Percentiles rank a stretch among this genome's conserved stretches.
Conservation (phyloP, 2,113 vertebrate species). For the Laticauda laticaudata region DNA sequence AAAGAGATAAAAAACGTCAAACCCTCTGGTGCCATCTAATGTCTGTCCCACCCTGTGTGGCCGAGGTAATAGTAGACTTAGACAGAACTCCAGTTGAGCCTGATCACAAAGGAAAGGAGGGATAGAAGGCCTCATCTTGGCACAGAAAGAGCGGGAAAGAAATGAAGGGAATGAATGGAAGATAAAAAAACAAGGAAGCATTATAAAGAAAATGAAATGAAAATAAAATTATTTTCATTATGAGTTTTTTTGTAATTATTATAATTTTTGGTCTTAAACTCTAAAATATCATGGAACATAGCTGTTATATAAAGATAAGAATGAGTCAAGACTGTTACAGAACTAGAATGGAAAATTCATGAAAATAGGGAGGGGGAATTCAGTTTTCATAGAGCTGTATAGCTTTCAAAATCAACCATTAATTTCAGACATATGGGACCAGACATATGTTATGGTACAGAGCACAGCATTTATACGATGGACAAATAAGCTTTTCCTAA, state of each 20-base stretch:
- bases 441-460: background rate
- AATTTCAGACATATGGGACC: background rate
- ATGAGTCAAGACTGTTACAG: background rate
- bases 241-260: background rate
- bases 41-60: background rate
- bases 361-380: background rate
- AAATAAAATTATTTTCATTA: slow-evolving; percentile 10
- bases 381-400: background rate
- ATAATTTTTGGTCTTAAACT: background rate
- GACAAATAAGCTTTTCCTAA: background rate
- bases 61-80: background rate
- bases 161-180: background rate
- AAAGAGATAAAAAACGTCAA: background rate
- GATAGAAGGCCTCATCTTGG: background rate
- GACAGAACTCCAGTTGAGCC: background rate
- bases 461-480: background rate
- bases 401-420: background rate
- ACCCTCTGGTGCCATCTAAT: background rate
- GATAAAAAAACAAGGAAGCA: background rate
- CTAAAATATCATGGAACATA: background rate
- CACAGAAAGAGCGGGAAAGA: background rate
- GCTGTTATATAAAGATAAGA: background rate
- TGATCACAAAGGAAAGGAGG: background rate
- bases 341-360: background rate
- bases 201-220: background rate